Evolutionary conservation across 2,113 vertebrate genomes (phyloP), one percentile per base, ranked within the genome.

Genomic region (Okapia johnstoni): DNA sequence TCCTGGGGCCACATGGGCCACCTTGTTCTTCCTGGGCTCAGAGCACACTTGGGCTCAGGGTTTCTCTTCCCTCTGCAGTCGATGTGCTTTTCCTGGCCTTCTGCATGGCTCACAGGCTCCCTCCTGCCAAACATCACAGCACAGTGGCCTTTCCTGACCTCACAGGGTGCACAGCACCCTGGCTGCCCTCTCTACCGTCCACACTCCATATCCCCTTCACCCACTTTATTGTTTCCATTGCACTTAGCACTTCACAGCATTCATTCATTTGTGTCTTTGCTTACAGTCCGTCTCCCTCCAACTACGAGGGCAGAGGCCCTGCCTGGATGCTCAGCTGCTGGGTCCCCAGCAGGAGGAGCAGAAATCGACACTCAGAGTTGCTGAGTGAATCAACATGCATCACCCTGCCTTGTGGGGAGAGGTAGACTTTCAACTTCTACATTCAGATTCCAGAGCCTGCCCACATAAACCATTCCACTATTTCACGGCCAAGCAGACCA

Each of bases 161-260:
- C 6, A 0, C 7, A 2, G 5, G 48, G 26, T 80, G 3, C 43
- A 30, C 2, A 19, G 28, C 28, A 10, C 16, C 3, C 73, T 7
- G 14, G 4, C 55, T 54, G 58, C 63, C 33, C 26, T 7, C 30
- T 28, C n/a, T 3, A 9, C 28, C 40, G 40, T 85, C 58, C 33
- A 3, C n/a, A 4, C 14, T 36, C 26, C 16, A 1, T 1, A 23
- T 6, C 10, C 14, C 23, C 9, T 3, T 14, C 2, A 17, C 46
- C 46, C 14, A 9, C 79, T 40, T n/a, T 3, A 12, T 4, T 21
- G 7, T n/a, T 26, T 14, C 66, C 1, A 2, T 3, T 12, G 54
- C 17, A 26, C 52, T 43, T 1, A 33, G 23, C 30, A 2, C 36
- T 58, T 66, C 23, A n/a, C 40, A 4, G 28, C 36, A 33, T 43